These are phyloP conservation scores for Clupea harengus DNA, from an alignment of 2,113 vertebrate genomes.

Conservation along the genomic window DNA sequence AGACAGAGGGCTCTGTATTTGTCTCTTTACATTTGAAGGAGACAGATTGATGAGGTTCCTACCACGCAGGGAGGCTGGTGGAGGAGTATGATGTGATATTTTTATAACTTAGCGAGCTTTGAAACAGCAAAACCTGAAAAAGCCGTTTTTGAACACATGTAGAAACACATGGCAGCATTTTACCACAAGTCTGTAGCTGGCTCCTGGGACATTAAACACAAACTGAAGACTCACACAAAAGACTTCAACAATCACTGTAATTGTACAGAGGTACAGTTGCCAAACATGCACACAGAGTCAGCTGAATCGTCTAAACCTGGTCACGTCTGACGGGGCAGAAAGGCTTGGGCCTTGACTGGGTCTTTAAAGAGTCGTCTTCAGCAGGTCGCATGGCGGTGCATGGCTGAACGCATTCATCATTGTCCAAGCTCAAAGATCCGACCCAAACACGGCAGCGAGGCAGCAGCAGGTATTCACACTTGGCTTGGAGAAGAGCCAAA, in stretches of 20 bases:
- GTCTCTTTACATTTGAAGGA: slow-evolving; percentile 47
- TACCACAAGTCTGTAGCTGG: background rate
- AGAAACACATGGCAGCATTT: background rate
- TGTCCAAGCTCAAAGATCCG: slow-evolving; percentile 35
- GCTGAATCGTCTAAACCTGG: background rate
- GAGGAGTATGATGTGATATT: slow-evolving; percentile 4
- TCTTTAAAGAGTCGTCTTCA: slow-evolving; percentile 41
- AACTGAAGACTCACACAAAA: background rate
- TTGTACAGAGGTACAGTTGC: background rate
- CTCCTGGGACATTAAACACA: background rate
- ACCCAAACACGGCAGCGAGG: slow-evolving; percentile 37
- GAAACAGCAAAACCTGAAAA: background rate
- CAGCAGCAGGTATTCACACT: slow-evolving; percentile 49
- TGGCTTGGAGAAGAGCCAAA: slow-evolving; percentile 35
- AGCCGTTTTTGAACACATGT: background rate
- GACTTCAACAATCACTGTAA: background rate
- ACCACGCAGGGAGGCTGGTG: slow-evolving; percentile 17
- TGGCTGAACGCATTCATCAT: slow-evolving; percentile 32
- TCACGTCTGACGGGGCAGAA: slow-evolving; percentile 28
- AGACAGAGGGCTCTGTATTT: slow-evolving; percentile 43
- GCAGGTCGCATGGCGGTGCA: slow-evolving; percentile 42
- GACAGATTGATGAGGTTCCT: slow-evolving; percentile 48
- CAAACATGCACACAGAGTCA: slow-evolving; percentile 28
- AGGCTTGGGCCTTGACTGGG: slow-evolving; percentile 21
- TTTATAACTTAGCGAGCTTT: background rate